Evolutionary conservation across 2,888 invertebrate species (phyloP).

Genomic region (Caenorhabditis plicata): DNA sequence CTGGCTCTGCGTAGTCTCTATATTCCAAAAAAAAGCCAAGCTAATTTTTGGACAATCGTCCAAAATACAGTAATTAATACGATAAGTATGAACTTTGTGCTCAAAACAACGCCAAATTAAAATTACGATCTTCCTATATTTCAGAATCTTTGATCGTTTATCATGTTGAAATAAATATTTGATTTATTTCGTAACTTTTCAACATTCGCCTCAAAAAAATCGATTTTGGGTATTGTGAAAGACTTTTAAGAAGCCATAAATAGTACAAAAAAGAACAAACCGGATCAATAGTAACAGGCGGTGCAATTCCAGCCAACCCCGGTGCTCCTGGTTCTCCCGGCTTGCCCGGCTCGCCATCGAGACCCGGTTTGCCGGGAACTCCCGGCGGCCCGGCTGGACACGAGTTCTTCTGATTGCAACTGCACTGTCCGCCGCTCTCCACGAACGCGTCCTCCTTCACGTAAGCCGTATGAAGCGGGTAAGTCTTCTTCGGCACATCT

Average conservation of each 20-base stretch:
- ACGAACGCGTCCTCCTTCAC: slow-evolving; percentile 53
- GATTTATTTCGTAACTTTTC: too few species aligned
- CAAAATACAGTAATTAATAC: too few species aligned
- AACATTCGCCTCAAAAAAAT: too few species aligned
- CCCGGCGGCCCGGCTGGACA: slow-evolving; percentile 53
- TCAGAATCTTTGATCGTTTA: not conserved
- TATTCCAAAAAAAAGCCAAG: too few species aligned
- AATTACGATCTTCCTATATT: too few species aligned
- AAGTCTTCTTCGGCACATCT: slow-evolving; percentile 35
- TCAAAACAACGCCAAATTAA: not conserved
- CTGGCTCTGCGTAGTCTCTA: too few species aligned
- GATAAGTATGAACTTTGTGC: too few species aligned
- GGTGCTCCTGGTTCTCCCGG: slow-evolving; percentile 49
- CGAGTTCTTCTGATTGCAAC: slow-evolving; percentile 47
- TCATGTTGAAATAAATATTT: not conserved
- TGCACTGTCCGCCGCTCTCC: slow-evolving; percentile 40
- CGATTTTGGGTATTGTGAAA: not conserved
- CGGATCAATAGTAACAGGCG: slow-evolving; percentile 57
- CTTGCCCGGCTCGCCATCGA: slow-evolving; percentile 46
- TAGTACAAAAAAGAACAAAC: slow-evolving; percentile 19
- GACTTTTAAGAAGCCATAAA: not conserved
- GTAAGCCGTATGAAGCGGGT: slow-evolving; percentile 48
- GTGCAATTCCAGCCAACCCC: slow-evolving; percentile 57
- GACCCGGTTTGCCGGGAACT: slow-evolving; percentile 48
- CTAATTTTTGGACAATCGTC: too few species aligned